Evolutionary conservation across 2,113 vertebrate genomes (phyloP).

Genomic region (Rattus rattus): DNA sequence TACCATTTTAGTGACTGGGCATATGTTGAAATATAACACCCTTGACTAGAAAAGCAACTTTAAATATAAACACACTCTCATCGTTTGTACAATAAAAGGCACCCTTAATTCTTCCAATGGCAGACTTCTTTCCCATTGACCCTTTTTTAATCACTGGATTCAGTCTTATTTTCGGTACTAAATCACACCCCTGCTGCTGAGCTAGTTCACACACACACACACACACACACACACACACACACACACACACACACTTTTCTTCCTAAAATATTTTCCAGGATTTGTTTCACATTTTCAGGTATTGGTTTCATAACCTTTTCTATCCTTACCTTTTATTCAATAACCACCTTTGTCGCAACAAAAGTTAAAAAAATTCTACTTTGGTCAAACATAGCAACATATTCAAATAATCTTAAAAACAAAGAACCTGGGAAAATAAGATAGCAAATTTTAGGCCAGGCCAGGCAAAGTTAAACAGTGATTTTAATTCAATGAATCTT

Average conservation of each 20-base stretch:
- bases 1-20: background rate
- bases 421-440: background rate
- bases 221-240: too few species aligned
- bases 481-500: background rate
- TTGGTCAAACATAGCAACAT: background rate
- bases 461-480: background rate
- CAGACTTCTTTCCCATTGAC: background rate
- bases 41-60: background rate
- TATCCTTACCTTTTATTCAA: background rate
- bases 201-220: background rate
- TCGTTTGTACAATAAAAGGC: background rate
- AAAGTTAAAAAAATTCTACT: background rate
- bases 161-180: background rate
- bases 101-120: background rate
- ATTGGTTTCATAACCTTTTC: background rate
- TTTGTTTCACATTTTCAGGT: background rate
- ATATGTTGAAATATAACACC: background rate
- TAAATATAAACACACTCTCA: background rate
- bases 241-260: background rate
- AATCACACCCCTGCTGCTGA: background rate
- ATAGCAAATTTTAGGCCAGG: background rate
- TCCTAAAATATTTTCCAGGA: background rate
- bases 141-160: background rate
- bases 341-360: background rate
- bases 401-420: background rate